Evolutionary conservation across 2,888 invertebrate species (phyloP), one percentile per base, ranked within the genome.

Genomic region (Drosophila planitibia): DNA sequence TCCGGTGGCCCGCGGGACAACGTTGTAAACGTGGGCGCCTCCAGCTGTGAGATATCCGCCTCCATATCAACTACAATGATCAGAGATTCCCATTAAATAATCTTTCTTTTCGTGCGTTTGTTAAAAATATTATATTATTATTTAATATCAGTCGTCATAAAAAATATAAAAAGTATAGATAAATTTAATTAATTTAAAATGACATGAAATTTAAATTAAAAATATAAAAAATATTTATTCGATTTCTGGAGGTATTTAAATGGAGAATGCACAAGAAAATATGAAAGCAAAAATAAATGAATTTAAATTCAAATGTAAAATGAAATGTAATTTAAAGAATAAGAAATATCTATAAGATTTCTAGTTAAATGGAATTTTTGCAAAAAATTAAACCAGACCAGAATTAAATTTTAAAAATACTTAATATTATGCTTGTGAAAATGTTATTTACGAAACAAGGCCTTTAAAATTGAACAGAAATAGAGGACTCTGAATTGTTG

Each of bases 21-120:
- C 0, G 98, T 98, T 16, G 98, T 97, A 92, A 98, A 98, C 39
- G 98, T 97, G 3, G 98, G 98, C 0, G 98, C 97, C 93, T 98
- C 97, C 78, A 98, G 92, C 89, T 98, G 97, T 0, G 98, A 98
- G 91, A 98, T 98, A 92, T 98, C 98, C n/a, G 97, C 97, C 91
- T 97, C 97, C 90, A 97, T 95, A 93, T 97, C 97, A 94, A 97
- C 97, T 95, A 76, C 0, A 76, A 82, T 3, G 33, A 47, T 47
- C 47, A 47, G 4, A 47, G 16, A 47, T 47, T 47, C 2, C 22
- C 16, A 25, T 47, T 47, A 25, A 16, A 47, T 47, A 47, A 47
- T 16, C 14, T 7, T 7, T 47, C 7, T 22, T 22, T n/a, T n/a
- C 2, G n/a, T 39, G 9, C 9, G n/a, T 4, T 39, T 19, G 19